Evolutionary conservation across 2,888 invertebrate genomes (phyloP), one percentile per base, ranked within the genome.

Genomic region (Limnephilus lunatus): DNA sequence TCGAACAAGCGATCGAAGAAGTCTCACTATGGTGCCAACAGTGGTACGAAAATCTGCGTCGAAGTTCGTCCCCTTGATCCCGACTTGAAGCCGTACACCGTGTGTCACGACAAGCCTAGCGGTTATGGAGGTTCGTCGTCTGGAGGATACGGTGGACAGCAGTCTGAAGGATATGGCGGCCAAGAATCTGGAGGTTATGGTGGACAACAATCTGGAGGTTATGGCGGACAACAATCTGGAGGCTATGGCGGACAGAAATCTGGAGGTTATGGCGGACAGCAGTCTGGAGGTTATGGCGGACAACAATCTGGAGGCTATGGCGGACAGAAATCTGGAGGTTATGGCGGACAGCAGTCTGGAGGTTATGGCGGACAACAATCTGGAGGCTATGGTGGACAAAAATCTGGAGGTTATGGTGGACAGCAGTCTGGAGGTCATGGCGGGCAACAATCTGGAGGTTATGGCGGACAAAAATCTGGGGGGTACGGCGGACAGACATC

Each of bases 41-140:
- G 85, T 15, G 44, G 48, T 15, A 89, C 90, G 19, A 82, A 85
- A 39, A 68, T 92, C 44, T 92, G 92, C 82, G 88, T 92, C 15
- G 90, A 92, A 44, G 81, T 92, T 14, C 90, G 85, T 15, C 92
- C 92, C 11, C n/a, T 32, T 44, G 92, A 90, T 81, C 86, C 92
- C 48, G 39, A 90, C 81, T 44, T 87, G 32, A 90, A 90, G 48
- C 92, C 92, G 9, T 91, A 91, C 83, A 88, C 90, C 12, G 88
- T 92, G 19, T 92, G 92, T 48, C 90, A 90, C 32, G 88, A 82
- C 9, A 90, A 44, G 31, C 35, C 39, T 25, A 53, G 87, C 15
- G 85, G 80, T 39, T 91, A 89, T 31, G 91, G 85, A 30, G 83
- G 89, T 14, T 30, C 85, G 25, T 81, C n/a, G 2, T 32, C 53